Evolutionary conservation across 2,797 vertebrate species (phyloP).

Genomic region (Alauda arvensis): DNA sequence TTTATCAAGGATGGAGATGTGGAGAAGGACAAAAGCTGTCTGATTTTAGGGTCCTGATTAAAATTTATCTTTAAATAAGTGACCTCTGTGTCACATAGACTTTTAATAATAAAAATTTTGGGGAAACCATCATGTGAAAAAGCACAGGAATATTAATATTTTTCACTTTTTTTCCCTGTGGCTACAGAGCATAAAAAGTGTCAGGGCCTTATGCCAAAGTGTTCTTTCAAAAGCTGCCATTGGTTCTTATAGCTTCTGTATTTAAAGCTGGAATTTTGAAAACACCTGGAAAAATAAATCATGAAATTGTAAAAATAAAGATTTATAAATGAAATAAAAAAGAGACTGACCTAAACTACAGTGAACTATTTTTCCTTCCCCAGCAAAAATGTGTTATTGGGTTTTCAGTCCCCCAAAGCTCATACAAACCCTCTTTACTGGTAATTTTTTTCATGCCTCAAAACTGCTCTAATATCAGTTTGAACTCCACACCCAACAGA

Average conservation of each 20-base stretch:
- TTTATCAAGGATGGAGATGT: fast-evolving
- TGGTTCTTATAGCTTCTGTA: background rate
- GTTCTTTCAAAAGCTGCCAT: background rate
- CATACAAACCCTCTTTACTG: background rate
- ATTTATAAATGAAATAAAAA: background rate
- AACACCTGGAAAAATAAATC: conserved; percentile 23
- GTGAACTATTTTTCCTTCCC: background rate
- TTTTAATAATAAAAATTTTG: background rate
- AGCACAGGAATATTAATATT: background rate
- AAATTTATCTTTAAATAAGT: background rate
- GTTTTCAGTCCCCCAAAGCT: background rate
- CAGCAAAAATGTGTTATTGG: background rate
- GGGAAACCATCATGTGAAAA: background rate
- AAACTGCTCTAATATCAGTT: background rate
- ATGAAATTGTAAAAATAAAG: conserved; percentile 28
- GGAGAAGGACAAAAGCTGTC: background rate
- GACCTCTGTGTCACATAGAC: background rate
- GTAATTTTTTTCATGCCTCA: background rate
- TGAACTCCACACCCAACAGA: conserved; percentile 2
- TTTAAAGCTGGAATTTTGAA: conserved; percentile 24
- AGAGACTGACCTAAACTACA: background rate
- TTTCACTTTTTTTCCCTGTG: background rate
- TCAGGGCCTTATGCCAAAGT: background rate
- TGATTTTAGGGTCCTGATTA: background rate
- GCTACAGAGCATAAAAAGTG: background rate